Base-by-base conservation (phyloP, 35 echinoderm and acorn worm genomes). In the Nesometra sesokonis region DNA sequence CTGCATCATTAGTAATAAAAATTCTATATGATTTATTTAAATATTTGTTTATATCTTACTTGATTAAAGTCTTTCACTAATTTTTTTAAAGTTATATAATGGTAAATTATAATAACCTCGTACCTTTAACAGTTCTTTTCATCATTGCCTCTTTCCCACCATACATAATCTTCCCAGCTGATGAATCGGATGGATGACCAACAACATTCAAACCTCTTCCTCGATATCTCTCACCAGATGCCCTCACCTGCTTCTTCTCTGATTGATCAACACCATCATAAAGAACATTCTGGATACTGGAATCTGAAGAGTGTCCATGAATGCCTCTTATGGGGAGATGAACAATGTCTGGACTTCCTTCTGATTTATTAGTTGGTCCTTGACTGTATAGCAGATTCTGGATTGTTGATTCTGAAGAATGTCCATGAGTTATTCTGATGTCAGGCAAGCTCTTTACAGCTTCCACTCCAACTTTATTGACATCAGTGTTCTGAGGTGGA, bases 101-200 rank as follows among this genome's bases (percentile, higher is more conserved):
- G n/a, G n/a, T n/a, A n/a, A n/a, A n/a, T n/a, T n/a, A n/a, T n/a
- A n/a, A n/a, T n/a, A n/a, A n/a, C n/a, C n/a, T n/a, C n/a, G n/a
- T n/a, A n/a, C n/a, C n/a, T n/a, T n/a, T n/a, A n/a, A n/a, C n/a
- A n/a, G 38, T 15, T 43, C 4, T 31, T 7, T 83, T 35, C 32
- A 1, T 37, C 36, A 15, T 32, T 33, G 47, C 90, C 79, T 35
- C 85, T 3, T 80, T 34, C 23, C 35, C 79, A 43, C 81, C 79
- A 78, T 92, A 92, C 38, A 96, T 78, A 0, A 92, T n/a, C 84
- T 87, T 87, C 85, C 89, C 87, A 30, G 82, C 87, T 7, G 87
- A 78, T 32, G 93, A 92, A 52, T 96, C 93, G 19, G 93, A 92
- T 21, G 87, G 93, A 77, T 96, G 93, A 32, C 88, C 87, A 43